phyloP scores from a whole-genome alignment of 2,113 vertebrate genomes.

The Thalassarche chlororhynchos region DNA sequence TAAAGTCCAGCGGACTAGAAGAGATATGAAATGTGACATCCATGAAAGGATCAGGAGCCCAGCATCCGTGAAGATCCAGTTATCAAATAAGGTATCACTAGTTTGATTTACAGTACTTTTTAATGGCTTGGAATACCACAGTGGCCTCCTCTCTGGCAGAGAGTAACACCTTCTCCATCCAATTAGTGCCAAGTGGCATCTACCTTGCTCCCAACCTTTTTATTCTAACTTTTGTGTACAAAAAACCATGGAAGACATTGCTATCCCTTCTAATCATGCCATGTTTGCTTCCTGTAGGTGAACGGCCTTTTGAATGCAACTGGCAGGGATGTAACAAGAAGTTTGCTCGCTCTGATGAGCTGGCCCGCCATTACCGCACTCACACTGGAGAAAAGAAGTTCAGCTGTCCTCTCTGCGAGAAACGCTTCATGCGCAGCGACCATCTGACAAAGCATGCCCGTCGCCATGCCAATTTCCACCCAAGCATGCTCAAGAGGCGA shows the following conservation, averaged over 20 bases:
- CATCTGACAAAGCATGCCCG: constrained; percentile 97
- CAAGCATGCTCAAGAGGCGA: constrained; percentile 90
- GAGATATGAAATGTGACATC: not conserved
- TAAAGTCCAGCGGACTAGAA: not conserved
- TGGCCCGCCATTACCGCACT: constrained; percentile 97
- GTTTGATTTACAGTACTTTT: not conserved
- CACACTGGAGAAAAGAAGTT: constrained; percentile 98
- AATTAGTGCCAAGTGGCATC: not conserved
- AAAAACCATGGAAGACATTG: not conserved
- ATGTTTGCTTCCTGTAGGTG: constrained; percentile 76
- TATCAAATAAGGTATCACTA: not conserved
- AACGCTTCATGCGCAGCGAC: constrained; percentile 98
- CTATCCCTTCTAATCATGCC: not conserved
- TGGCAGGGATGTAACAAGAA: constrained; percentile 97
- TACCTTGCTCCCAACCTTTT: not conserved
- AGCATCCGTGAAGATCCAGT: not conserved
- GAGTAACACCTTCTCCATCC: not conserved
- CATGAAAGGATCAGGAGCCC: not conserved
- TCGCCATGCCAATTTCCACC: constrained; percentile 93
- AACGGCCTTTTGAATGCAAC: constrained; percentile 93
- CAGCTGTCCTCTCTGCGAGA: constrained; percentile 93
- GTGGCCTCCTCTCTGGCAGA: not conserved
- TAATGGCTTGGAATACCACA: not conserved
- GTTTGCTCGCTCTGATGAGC: constrained; percentile 95
- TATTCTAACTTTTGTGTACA: not conserved